Percentiles rank a stretch among this genome's conserved stretches.
phyloP scores from a whole-genome alignment of 1,140 invertebrate species.

The Berghia stephanieae region DNA sequence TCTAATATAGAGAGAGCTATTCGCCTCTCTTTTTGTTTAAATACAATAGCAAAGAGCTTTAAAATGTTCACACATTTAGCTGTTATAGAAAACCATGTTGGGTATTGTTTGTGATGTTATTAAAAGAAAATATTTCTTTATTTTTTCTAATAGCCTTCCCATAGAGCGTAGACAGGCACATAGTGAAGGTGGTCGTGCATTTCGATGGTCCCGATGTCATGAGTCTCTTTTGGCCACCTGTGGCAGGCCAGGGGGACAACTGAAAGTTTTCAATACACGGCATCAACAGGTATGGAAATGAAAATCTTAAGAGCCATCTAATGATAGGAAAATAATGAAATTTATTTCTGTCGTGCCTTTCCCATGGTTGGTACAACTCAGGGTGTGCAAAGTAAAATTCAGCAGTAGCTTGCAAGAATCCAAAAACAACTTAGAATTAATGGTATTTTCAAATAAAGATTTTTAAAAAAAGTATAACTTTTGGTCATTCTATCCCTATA shows the following conservation, averaged over 20 bases:
- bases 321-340: background rate
- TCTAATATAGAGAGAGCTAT: too few relatives aligned
- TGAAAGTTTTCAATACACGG: slow-evolving; percentile 62
- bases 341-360: background rate
- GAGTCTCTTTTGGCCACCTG: slow-evolving; percentile 58
- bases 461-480: too few relatives aligned
- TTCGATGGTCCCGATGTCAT: slow-evolving; percentile 59
- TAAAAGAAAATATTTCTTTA: too few relatives aligned
- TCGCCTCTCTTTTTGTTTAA: too few relatives aligned
- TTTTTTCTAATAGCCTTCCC: slow-evolving; percentile 48
- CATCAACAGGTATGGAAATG: slow-evolving; percentile 63
- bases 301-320: too few relatives aligned
- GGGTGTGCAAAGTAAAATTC: background rate
- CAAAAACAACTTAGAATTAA: too few relatives aligned
- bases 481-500: too few relatives aligned
- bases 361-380: background rate
- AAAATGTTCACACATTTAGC: too few relatives aligned
- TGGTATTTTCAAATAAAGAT: too few relatives aligned
- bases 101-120: too few relatives aligned
- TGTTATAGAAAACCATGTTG: too few relatives aligned
- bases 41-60: too few relatives aligned
- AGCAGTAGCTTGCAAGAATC: background rate
- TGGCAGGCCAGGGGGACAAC: slow-evolving; percentile 58
- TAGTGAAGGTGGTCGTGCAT: slow-evolving; percentile 48
- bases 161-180: slow-evolving; percentile 60